Percentiles rank a stretch among this genome's conserved stretches.
phyloP scores from a whole-genome alignment of 2,888 invertebrate genomes.

The Phortica okadai region DNA sequence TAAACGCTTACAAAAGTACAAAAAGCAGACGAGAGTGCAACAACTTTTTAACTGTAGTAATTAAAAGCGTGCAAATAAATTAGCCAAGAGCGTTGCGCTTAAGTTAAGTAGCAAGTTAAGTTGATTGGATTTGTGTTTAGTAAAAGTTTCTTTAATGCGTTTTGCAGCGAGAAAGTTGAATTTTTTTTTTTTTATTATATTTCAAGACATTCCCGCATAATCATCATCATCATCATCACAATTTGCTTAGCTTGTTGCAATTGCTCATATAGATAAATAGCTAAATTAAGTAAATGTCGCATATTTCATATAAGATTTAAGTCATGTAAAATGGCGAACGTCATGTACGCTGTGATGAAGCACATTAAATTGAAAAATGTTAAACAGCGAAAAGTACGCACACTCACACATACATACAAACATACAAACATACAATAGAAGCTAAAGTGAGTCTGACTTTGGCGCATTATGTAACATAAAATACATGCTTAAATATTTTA shows the following conservation, averaged over 20 bases:
- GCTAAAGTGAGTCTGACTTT: not conserved
- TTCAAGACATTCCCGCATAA: too few species aligned
- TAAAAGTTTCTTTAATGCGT: not conserved
- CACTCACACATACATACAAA: not conserved
- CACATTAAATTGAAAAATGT: not conserved
- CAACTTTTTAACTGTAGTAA: constrained; percentile 7
- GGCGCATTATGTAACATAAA: constrained; percentile 57
- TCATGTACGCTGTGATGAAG: not conserved
- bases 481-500: constrained; percentile 63
- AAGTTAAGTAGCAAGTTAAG: not conserved
- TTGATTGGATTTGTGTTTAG: not conserved
- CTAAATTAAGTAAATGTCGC: constrained; percentile 15
- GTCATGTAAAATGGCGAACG: not conserved
- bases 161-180: not conserved
- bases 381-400: not conserved
- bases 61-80: not conserved
- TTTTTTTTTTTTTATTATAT: not conserved
- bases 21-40: not conserved
- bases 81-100: not conserved
- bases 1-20: not conserved
- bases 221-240: not conserved
- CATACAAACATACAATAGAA: not conserved
- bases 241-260: not conserved
- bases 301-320: constrained; percentile 13
- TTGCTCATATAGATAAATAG: not conserved